A percentile compares a stretch with the other conserved stretches of the same genome.
phyloP scores from a whole-genome alignment of 2,888 invertebrate species.

The Conus canariensis region DNA sequence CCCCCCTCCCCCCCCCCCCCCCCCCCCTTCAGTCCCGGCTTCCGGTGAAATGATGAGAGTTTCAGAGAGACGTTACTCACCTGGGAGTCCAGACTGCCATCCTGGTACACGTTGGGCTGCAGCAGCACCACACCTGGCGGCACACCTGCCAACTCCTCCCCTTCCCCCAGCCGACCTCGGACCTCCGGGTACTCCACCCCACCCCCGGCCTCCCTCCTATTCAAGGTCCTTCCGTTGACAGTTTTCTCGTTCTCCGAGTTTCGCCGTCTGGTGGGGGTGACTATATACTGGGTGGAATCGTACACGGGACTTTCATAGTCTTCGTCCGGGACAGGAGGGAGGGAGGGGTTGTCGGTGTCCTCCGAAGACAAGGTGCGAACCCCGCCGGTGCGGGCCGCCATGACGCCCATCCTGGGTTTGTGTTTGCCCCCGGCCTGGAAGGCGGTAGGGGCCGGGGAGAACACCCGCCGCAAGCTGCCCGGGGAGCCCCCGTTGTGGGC shows the following conservation, averaged over 20 bases:
- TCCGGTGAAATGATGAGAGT: no score
- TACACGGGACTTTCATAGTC: constrained; percentile 28
- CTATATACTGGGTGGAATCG: constrained; percentile 30
- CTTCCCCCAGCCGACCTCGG: constrained; percentile 13
- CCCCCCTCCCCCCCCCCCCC: no score
- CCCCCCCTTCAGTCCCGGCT: no score
- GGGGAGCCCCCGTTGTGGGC: constrained; percentile 7
- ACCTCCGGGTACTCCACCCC: constrained; percentile 30
- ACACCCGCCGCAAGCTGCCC: neutral
- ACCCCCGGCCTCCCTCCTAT: constrained; percentile 3
- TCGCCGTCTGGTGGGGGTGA: constrained; percentile 22
- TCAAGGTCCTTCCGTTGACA: constrained; percentile 2
- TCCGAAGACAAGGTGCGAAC: neutral
- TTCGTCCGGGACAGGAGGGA: neutral
- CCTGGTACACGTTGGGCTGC: constrained; percentile 6
- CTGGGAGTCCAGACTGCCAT: constrained; percentile 16
- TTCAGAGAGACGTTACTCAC: neutral
- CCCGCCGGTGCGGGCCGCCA: neutral
- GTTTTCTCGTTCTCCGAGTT: constrained; percentile 26
- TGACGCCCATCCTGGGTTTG: constrained; percentile 27
- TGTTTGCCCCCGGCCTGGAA: constrained; percentile 19
- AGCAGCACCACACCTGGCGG: constrained; percentile 27
- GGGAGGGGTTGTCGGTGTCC: neutral
- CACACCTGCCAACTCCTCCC: constrained; percentile 2
- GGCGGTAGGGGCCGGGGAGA: constrained; percentile 3